phyloP scores from a whole-genome alignment of 2,113 vertebrate genomes.

The Hippocampus barbouri region DNA sequence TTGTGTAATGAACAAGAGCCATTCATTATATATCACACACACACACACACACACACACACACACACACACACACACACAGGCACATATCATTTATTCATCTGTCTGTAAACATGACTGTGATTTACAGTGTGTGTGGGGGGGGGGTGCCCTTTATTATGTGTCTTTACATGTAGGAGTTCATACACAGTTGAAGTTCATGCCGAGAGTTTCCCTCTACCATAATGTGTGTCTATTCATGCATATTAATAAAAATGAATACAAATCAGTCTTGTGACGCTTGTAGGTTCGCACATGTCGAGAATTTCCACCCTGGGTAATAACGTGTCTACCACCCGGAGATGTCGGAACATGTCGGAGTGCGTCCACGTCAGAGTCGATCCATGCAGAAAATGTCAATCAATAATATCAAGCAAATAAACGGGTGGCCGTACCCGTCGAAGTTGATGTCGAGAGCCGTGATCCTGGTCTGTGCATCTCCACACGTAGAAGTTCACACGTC shows the following conservation, averaged over 20 bases:
- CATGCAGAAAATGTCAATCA: too few relatives aligned
- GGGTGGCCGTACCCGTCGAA: too few relatives aligned
- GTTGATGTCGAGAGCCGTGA: too few relatives aligned
- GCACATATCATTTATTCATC: constrained; percentile 12
- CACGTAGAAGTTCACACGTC: not conserved
- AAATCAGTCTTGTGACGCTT: too few relatives aligned
- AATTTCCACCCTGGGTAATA: too few relatives aligned
- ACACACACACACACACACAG: constrained; percentile 1
- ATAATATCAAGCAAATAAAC: too few relatives aligned
- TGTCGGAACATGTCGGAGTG: too few relatives aligned
- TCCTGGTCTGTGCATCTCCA: not conserved
- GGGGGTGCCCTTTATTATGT: not conserved
- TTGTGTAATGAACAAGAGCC: constrained; percentile 8
- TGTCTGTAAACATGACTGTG: constrained; percentile 10
- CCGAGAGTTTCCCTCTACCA: not conserved
- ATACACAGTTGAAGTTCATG: not conserved
- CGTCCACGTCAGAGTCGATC: too few relatives aligned
- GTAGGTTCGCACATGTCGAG: too few relatives aligned
- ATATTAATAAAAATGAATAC: too few relatives aligned
- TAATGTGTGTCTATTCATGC: not conserved
- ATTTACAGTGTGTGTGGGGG: not conserved
- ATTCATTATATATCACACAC: constrained; percentile 10
- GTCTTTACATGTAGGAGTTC: not conserved
- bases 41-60: too few relatives aligned
- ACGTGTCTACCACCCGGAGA: too few relatives aligned